phyloP scores from a whole-genome alignment of 2,797 vertebrate genomes.

The Micropoecilia bifurca region DNA sequence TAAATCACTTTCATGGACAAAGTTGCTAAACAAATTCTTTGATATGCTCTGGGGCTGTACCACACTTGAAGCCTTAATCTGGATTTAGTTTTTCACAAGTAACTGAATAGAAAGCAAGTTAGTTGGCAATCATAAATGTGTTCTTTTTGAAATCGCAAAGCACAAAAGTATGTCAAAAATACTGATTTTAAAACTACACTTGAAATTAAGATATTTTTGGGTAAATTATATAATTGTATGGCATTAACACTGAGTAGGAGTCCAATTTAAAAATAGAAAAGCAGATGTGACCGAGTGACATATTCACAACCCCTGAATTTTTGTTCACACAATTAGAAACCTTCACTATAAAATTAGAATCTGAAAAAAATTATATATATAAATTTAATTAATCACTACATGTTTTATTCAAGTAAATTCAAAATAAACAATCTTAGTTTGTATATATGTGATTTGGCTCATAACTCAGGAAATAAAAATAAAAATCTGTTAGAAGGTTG shows the following conservation, averaged over 20 bases:
- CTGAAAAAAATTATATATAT: slow-evolving; percentile 9
- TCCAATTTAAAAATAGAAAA: slow-evolving; percentile 52
- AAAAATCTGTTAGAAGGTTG: not conserved
- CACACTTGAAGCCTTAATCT: slow-evolving; percentile 17
- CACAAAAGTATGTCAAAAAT: not conserved
- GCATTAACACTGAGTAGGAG: slow-evolving; percentile 44
- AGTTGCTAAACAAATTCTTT: slow-evolving; percentile 26
- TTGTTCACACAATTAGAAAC: not conserved
- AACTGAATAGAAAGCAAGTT: not conserved
- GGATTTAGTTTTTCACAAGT: slow-evolving; percentile 4
- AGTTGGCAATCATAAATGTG: slow-evolving; percentile 9
- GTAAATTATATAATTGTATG: slow-evolving; percentile 33
- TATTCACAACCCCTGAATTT: not conserved
- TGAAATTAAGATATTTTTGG: slow-evolving; percentile 20
- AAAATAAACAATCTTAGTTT: slow-evolving; percentile 12
- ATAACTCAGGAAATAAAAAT: slow-evolving; percentile 15
- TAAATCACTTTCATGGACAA: not conserved
- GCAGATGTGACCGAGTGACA: slow-evolving; percentile 51
- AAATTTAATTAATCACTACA: not conserved
- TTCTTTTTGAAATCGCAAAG: slow-evolving; percentile 5
- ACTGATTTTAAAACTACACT: slow-evolving; percentile 20
- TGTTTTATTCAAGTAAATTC: slow-evolving; percentile 22
- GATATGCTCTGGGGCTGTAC: slow-evolving; percentile 7
- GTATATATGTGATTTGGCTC: slow-evolving; percentile 27
- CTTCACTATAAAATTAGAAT: slow-evolving; percentile 7